A percentile compares a stretch with the other conserved stretches of the same genome.
Conservation (phyloP, 2,797 vertebrate species). For the Chaenodraco wilsoni region DNA sequence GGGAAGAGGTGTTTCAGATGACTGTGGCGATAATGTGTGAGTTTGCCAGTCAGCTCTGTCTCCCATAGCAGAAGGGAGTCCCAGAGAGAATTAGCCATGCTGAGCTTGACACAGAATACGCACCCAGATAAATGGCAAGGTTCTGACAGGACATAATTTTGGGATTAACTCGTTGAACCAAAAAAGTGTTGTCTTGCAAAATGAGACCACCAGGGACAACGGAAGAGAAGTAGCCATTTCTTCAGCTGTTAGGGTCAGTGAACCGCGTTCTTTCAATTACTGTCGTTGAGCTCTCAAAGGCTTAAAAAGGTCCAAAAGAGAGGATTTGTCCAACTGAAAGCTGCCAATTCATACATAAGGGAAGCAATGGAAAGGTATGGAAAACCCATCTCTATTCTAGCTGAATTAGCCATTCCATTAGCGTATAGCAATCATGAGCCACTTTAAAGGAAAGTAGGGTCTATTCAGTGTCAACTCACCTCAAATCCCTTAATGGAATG, state of each 20-base stretch:
- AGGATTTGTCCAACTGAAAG: conserved; percentile 40
- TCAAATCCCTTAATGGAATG: conserved; percentile 34
- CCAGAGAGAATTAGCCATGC: conserved; percentile 78
- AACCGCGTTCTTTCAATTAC: conserved; percentile 63
- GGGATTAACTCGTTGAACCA: conserved; percentile 85
- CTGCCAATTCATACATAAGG: conserved; percentile 52
- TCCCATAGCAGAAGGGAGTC: conserved; percentile 70
- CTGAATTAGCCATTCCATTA: conserved; percentile 32
- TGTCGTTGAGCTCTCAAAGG: conserved; percentile 51
- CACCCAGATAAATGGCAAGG: conserved; percentile 81
- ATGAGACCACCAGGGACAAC: conserved; percentile 74
- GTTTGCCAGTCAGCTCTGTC: conserved; percentile 78
- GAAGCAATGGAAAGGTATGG: conserved; percentile 42
- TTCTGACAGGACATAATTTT: conserved; percentile 84
- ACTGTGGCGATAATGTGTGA: conserved; percentile 78
- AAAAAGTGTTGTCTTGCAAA: conserved; percentile 78
- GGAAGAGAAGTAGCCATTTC: conserved; percentile 67
- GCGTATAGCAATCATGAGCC: conserved; percentile 19
- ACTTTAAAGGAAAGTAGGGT: conserved; percentile 42
- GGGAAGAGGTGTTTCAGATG: conserved; percentile 65
- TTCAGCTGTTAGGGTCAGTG: conserved; percentile 59
- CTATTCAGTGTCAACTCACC: conserved; percentile 29
- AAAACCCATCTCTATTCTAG: conserved; percentile 39
- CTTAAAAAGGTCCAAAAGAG: conserved; percentile 25
- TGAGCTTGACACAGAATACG: conserved; percentile 80